Percentiles rank a stretch among this genome's conserved stretches.
Conservation (phyloP, 2,113 vertebrate species). For the Dolichotis patagonum region DNA sequence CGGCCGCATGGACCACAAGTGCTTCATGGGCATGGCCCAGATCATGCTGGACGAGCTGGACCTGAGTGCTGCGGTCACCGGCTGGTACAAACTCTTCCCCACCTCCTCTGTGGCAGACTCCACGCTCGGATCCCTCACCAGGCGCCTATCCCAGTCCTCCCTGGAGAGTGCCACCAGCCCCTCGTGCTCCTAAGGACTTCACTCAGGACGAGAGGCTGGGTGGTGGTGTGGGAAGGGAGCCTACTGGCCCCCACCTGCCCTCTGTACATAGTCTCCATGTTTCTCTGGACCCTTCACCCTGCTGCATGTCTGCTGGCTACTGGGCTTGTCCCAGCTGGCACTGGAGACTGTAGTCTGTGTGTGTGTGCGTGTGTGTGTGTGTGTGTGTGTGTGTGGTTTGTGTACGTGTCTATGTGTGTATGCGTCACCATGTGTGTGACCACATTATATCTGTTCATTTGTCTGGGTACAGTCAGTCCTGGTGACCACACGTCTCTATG, state of each 20-base stretch:
- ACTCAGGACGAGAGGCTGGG: slow-evolving; percentile 32
- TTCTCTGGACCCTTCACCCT: slow-evolving; percentile 22
- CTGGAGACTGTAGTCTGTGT: slow-evolving; percentile 57
- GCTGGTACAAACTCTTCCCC: slow-evolving; percentile 99
- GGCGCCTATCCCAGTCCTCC: slow-evolving; percentile 97
- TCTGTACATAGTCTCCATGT: slow-evolving; percentile 85
- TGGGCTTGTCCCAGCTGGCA: slow-evolving; percentile 73
- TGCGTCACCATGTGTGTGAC: not conserved
- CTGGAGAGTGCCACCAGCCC: slow-evolving; percentile 98
- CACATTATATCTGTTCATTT: slow-evolving; percentile 21
- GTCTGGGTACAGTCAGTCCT: slow-evolving; percentile 62
- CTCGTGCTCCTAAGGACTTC: slow-evolving; percentile 91
- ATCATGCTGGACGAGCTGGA: slow-evolving; percentile 98
- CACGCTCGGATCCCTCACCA: slow-evolving; percentile 94
- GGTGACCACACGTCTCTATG: slow-evolving; percentile 39
- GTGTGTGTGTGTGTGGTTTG: not conserved
- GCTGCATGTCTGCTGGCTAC: slow-evolving; percentile 66
- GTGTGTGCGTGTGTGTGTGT: not conserved
- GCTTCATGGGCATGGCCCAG: slow-evolving; percentile 99
- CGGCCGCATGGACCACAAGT: slow-evolving; percentile 99
- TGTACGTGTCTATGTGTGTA: not conserved
- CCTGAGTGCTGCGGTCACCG: slow-evolving; percentile 91
- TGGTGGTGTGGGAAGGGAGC: not conserved
- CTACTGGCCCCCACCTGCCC: not conserved
- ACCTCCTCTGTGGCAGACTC: slow-evolving; percentile 98